A percentile compares a stretch with the other conserved stretches of the same genome.
Conservation (phyloP, 2,888 invertebrate genomes). For the Orchesella flavescens region DNA sequence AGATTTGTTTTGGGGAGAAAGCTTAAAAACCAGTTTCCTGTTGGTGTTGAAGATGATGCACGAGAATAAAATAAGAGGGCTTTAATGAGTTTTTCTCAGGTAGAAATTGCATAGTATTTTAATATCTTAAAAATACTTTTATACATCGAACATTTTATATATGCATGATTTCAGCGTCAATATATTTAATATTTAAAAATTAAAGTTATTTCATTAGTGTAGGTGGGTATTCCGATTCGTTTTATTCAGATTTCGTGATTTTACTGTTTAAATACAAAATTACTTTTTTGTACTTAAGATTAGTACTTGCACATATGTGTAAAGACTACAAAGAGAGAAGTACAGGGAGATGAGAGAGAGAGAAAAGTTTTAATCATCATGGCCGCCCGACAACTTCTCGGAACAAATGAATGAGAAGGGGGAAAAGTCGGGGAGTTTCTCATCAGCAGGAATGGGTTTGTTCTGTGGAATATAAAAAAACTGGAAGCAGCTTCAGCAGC, state of each 20-base stretch:
- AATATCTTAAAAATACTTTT: no score
- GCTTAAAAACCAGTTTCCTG: not conserved
- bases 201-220: no score
- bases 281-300: no score
- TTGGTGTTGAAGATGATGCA: not conserved
- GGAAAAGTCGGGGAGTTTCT: conserved; percentile 69
- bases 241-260: no score
- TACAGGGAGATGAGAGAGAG: conserved; percentile 16
- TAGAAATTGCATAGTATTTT: no score
- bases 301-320: conserved; percentile 1
- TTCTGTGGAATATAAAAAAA: conserved; percentile 51
- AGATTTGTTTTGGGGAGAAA: not conserved
- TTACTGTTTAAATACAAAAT: no score
- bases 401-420: conserved; percentile 71
- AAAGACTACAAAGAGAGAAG: not conserved
- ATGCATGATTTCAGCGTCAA: no score
- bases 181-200: no score
- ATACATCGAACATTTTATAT: no score
- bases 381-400: conserved; percentile 65
- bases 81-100: not conserved
- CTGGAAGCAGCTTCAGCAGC: not conserved
- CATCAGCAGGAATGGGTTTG: conserved; percentile 67
- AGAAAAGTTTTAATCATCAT: conserved; percentile 69
- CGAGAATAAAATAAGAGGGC: not conserved
- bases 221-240: no score